Evolutionary conservation across 2,113 vertebrate species (phyloP).

Genomic region (Elaphurus davidianus): DNA sequence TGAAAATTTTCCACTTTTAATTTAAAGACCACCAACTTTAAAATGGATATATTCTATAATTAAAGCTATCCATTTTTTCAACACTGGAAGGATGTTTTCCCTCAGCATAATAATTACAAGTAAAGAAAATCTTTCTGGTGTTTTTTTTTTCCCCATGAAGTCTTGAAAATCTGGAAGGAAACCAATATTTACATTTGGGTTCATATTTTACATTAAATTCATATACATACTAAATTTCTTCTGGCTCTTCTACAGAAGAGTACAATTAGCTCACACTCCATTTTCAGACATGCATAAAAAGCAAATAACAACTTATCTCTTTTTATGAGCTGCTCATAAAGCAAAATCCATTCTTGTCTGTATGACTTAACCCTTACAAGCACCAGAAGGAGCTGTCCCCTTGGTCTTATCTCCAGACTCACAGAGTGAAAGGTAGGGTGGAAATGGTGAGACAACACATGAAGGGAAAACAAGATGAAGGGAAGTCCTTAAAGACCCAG

Average conservation of each 20-base stretch:
- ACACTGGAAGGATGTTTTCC: not conserved
- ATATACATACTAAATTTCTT: not conserved
- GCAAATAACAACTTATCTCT: not conserved
- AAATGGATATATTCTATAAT: not conserved
- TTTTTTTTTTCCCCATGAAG: not conserved
- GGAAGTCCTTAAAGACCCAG: not conserved
- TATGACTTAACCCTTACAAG: not conserved
- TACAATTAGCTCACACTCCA: constrained; percentile 2
- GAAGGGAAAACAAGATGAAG: too few relatives aligned
- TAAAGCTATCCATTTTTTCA: not conserved
- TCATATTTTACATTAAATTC: constrained; percentile 29
- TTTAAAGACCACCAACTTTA: constrained; percentile 22
- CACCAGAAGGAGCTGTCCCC: not conserved
- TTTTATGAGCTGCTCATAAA: constrained; percentile 12
- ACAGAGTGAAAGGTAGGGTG: not conserved
- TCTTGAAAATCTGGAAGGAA: constrained; percentile 52
- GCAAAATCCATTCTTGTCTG: not conserved
- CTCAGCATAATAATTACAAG: not conserved
- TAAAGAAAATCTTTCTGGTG: not conserved
- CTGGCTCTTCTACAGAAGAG: constrained; percentile 23
- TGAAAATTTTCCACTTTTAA: constrained; percentile 8
- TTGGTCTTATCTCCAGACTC: not conserved
- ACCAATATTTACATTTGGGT: constrained; percentile 43
- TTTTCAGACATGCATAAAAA: constrained; percentile 17
- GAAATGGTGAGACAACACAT: fast-evolving